Conservation (phyloP, 1,140 invertebrate genomes). For the Magallana gigas region DNA sequence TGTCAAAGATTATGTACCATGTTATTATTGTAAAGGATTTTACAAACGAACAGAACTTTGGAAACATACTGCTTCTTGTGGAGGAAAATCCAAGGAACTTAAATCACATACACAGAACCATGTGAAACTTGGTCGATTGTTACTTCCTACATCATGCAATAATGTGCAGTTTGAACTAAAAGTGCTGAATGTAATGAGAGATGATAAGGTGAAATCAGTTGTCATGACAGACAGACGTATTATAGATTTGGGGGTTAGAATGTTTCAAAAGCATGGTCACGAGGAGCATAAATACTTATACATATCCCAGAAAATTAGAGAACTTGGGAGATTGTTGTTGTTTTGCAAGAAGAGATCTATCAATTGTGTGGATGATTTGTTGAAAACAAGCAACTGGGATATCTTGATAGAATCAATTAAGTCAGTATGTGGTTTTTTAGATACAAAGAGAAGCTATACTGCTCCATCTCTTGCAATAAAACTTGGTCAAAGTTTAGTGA, state of each 20-base stretch:
- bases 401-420: background rate
- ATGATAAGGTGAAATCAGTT: background rate
- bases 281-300: background rate
- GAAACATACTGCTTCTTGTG: conserved; percentile 9
- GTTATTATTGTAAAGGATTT: background rate
- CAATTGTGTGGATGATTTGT: background rate
- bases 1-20: conserved; percentile 37
- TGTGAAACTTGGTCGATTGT: background rate
- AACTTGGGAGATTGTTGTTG: background rate
- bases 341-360: background rate
- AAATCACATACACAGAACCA: background rate
- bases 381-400: conserved; percentile 18
- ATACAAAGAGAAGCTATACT: background rate
- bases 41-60: conserved; percentile 30
- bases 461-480: conserved; percentile 33
- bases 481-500: conserved; percentile 1
- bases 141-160: background rate
- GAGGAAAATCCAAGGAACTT: background rate
- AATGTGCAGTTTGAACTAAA: background rate
- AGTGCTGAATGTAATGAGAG: background rate
- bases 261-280: conserved; percentile 14
- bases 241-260: background rate
- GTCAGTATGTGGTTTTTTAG: background rate
- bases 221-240: background rate
- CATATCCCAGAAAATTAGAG: conserved; percentile 24